Evolutionary conservation across 2,888 invertebrate genomes (phyloP).

Genomic region (Lasius fuliginosus): DNA sequence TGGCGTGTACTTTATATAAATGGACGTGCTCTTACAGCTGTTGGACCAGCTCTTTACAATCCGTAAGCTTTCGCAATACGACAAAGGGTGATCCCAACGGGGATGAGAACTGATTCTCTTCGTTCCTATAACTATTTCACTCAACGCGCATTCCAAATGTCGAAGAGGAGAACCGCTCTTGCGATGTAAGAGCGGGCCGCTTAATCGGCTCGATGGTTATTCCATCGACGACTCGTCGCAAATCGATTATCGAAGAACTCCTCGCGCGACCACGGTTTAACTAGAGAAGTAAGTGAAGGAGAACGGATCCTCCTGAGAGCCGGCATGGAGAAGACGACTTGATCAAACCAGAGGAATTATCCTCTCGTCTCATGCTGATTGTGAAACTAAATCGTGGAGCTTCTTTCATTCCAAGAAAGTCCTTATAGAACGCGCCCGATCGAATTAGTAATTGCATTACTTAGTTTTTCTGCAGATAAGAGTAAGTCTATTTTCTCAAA

Average conservation of each 20-base stretch:
- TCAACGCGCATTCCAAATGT: constrained; percentile 20
- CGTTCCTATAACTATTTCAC: constrained; percentile 23
- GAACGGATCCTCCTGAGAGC: constrained; percentile 31
- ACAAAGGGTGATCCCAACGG: constrained; percentile 4
- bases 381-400: background rate
- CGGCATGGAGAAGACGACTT: constrained; percentile 40
- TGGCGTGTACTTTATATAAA: constrained; percentile 53
- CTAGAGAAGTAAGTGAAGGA: constrained; percentile 42
- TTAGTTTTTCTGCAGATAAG: background rate
- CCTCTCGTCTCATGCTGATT: constrained; percentile 35
- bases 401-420: background rate
- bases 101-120: background rate
- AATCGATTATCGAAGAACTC: constrained; percentile 65
- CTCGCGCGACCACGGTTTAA: constrained; percentile 42
- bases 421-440: background rate
- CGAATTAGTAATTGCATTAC: background rate
- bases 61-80: constrained; percentile 46
- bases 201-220: constrained; percentile 70
- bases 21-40: background rate
- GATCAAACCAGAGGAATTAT: constrained; percentile 44
- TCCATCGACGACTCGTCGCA: constrained; percentile 56
- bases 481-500: background rate
- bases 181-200: background rate
- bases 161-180: background rate
- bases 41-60: background rate